A percentile compares a stretch with the other conserved stretches of the same genome.
Evolutionary conservation across 2,113 vertebrate species (phyloP).

Genomic region (Mobula birostris): DNA sequence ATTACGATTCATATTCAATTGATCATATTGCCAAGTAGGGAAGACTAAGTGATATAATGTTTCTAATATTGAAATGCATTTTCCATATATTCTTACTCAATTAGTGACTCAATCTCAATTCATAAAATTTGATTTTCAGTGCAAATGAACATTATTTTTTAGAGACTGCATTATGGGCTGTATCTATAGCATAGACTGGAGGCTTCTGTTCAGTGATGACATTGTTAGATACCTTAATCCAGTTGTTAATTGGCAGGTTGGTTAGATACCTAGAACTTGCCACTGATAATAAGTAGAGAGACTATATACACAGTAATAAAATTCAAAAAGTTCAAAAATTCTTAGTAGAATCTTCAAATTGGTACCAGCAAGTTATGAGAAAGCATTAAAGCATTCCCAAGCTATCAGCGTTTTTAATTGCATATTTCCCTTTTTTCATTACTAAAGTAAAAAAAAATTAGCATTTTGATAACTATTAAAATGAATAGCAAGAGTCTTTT

Average conservation of each 20-base stretch:
- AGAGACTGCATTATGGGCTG: neutral
- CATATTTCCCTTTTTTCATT: slow-evolving; percentile 71
- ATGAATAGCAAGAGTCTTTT: slow-evolving; percentile 69
- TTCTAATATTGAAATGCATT: slow-evolving; percentile 22
- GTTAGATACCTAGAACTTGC: slow-evolving; percentile 53
- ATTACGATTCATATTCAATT: neutral
- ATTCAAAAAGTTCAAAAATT: slow-evolving; percentile 40
- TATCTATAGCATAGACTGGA: slow-evolving; percentile 18
- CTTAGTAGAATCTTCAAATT: slow-evolving; percentile 44
- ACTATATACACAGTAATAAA: slow-evolving; percentile 57
- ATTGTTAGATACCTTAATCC: slow-evolving; percentile 25
- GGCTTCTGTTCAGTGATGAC: neutral
- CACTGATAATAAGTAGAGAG: slow-evolving; percentile 51
- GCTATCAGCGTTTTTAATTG: slow-evolving; percentile 70
- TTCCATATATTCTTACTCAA: slow-evolving; percentile 14
- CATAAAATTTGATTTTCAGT: slow-evolving; percentile 35
- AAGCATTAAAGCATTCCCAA: slow-evolving; percentile 69
- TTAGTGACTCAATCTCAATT: slow-evolving; percentile 10
- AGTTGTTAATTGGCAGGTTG: slow-evolving; percentile 41
- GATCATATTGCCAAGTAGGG: neutral
- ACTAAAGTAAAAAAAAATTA: slow-evolving; percentile 66
- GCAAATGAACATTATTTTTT: slow-evolving; percentile 30
- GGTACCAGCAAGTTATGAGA: slow-evolving; percentile 73
- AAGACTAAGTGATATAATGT: neutral
- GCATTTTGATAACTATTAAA: slow-evolving; percentile 76